Evolutionary conservation across 2,888 invertebrate species (phyloP), one percentile per base, ranked within the genome.

Genomic region (Lasioglossum morio): DNA sequence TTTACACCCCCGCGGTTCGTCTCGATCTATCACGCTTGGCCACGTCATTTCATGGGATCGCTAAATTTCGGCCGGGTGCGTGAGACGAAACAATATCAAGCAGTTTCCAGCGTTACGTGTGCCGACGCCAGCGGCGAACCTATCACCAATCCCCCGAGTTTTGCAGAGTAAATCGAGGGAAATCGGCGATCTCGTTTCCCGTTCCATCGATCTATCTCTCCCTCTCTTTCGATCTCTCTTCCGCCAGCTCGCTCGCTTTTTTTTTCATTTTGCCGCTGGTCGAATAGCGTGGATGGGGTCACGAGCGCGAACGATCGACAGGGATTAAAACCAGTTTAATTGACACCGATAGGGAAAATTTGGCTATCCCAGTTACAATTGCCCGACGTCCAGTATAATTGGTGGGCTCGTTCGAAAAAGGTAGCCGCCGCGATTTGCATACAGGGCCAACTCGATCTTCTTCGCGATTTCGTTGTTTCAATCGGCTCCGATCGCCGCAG

Each of bases 81-180:
- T 85, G 86, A 88, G 85, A 74, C 78, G 86, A 89, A 87, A 87
- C 82, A 82, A 81, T 90, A 90, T 89, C 89, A 84, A 79, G 72
- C 76, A 78, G 72, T 88, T 83, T 79, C 79, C 80, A 69, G 30
- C 72, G 72, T 30, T 86, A 84, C 81, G 72, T 75, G 75, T 63
- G 69, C 60, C 60, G 81, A 79, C 77, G 80, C 60, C 78, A 72
- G 63, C 69, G 76, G 69, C 81, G 75, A 48, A 74, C 76, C 83
- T 78, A 87, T 89, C 89, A 79, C 72, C 81, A 75, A 87, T 76
- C 69, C 78, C 69, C 73, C 66, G 77, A 79, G 72, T 82, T 81
- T 72, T 86, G 82, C 72, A 48, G 81, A 78, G 77, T 90, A 87
- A 89, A 90, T 90, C 86, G 82, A 78, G 85, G 66, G 43, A 87